Conservation (phyloP, 2,888 invertebrate species). For the Axea sp. region DNA sequence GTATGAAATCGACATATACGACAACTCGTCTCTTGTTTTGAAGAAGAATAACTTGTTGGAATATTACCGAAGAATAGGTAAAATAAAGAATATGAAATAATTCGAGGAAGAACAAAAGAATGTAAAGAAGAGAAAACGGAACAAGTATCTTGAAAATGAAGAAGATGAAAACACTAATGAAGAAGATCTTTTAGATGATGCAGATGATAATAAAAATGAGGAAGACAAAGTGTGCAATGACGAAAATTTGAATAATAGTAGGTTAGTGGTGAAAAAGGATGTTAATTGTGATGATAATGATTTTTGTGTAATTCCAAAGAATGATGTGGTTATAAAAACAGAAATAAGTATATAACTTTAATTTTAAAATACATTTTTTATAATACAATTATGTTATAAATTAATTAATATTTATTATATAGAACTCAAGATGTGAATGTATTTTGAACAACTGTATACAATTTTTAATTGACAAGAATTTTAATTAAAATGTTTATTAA, state of each 20-base stretch:
- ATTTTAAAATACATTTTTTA: too few species aligned
- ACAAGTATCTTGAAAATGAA: not conserved
- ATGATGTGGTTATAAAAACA: not conserved
- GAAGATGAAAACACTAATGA: conserved; percentile 1
- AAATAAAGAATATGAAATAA: conserved; percentile 1
- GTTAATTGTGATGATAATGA: not conserved
- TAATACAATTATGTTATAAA: too few species aligned
- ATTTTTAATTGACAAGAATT: too few species aligned
- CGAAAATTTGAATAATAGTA: too few species aligned
- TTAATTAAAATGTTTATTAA: too few species aligned
- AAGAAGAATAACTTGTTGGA: conserved; percentile 6
- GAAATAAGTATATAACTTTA: not conserved
- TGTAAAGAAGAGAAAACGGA: conserved; percentile 3
- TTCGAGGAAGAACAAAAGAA: not conserved
- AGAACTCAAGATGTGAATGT: too few species aligned
- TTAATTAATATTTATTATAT: too few species aligned
- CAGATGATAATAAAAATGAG: not conserved
- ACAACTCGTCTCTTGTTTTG: conserved; percentile 8
- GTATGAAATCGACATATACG: conserved; percentile 16
- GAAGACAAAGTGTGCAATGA: not conserved
- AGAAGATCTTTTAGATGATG: not conserved
- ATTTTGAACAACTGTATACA: too few species aligned
- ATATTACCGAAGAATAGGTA: conserved; percentile 7
- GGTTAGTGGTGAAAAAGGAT: conserved; percentile 10
- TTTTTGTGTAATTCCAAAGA: too few species aligned